phyloP scores from a whole-genome alignment of 1,140 invertebrate species.

The Dolichoris vasculosae region DNA sequence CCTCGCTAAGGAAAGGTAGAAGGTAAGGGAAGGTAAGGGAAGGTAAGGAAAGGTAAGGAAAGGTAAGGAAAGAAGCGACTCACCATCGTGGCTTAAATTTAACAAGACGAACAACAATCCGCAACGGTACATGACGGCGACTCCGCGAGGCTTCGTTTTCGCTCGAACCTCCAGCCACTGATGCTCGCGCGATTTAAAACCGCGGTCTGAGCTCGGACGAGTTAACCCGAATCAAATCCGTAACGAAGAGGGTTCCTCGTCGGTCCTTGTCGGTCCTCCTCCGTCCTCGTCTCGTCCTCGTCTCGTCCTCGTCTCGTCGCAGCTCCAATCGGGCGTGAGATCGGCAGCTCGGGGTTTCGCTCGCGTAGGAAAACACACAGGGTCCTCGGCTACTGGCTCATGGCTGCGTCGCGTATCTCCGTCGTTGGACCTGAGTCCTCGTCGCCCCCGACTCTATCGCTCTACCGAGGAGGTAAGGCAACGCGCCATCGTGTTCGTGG shows the following conservation, averaged over 20 bases:
- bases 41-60: too few species aligned
- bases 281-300: too few species aligned
- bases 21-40: too few species aligned
- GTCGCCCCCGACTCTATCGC: too few species aligned
- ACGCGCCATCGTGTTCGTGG: conserved; percentile 73
- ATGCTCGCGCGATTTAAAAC: not conserved
- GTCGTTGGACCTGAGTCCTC: not conserved
- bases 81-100: conserved; percentile 69
- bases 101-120: conserved; percentile 67
- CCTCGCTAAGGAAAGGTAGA: too few species aligned
- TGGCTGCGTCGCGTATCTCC: not conserved
- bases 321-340: not conserved
- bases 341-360: not conserved
- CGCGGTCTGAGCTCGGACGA: not conserved
- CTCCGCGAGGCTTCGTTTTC: not conserved
- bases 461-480: conserved; percentile 42
- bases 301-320: too few species aligned
- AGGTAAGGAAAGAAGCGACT: conserved; percentile 77
- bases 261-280: too few species aligned
- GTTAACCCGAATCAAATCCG: too few species aligned
- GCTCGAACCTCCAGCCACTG: not conserved
- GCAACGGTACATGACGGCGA: conserved; percentile 66
- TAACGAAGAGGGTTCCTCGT: too few species aligned
- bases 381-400: too few species aligned
- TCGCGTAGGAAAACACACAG: not conserved